Evolutionary conservation across 2,797 vertebrate genomes (phyloP).

Genomic region (Acomys russatus): DNA sequence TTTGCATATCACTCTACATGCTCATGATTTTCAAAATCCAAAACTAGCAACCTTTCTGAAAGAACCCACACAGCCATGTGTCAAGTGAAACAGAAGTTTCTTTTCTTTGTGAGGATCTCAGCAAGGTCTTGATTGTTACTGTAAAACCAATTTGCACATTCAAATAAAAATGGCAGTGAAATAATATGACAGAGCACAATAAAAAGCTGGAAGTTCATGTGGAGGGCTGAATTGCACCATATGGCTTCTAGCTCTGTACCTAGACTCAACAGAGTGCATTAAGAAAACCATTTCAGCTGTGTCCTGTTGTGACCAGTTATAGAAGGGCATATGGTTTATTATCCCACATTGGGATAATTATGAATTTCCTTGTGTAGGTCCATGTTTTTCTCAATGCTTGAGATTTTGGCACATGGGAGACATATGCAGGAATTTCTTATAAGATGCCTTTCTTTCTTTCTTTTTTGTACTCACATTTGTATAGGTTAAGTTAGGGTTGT

Average conservation of each 20-base stretch:
- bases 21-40: neutral
- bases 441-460: neutral
- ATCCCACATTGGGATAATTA: constrained; percentile 61
- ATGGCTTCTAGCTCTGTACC: constrained; percentile 72
- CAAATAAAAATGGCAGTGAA: constrained; percentile 70
- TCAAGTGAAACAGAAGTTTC: constrained; percentile 49
- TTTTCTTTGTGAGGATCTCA: constrained; percentile 41
- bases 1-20: constrained; percentile 14
- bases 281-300: constrained; percentile 68
- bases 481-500: constrained; percentile 27
- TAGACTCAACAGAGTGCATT: constrained; percentile 60
- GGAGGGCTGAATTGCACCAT: constrained; percentile 71
- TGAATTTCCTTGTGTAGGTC: constrained; percentile 60
- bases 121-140: constrained; percentile 30
- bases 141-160: constrained; percentile 57
- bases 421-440: constrained; percentile 43
- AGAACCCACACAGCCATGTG: neutral
- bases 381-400: constrained; percentile 38
- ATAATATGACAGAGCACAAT: constrained; percentile 72
- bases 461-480: neutral
- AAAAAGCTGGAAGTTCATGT: constrained; percentile 71
- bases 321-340: constrained; percentile 76
- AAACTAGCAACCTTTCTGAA: neutral
- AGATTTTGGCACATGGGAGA: neutral
- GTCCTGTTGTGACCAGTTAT: constrained; percentile 71